Evolutionary conservation across 2,113 vertebrate species (phyloP).

Genomic region (Nothoprocta perdicaria): DNA sequence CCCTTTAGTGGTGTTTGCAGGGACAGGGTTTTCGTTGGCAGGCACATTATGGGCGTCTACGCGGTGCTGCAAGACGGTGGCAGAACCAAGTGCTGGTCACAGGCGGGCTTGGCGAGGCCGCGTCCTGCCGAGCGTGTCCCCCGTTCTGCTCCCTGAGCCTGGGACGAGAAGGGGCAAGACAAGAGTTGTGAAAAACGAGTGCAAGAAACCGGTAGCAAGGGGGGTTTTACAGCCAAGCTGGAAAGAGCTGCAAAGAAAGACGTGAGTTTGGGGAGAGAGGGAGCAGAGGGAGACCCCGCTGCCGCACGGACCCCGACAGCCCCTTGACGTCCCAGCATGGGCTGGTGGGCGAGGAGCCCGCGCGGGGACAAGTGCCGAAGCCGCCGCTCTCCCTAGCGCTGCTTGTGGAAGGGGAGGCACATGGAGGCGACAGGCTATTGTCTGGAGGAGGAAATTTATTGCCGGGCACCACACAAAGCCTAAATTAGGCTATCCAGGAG

Average conservation of each 20-base stretch:
- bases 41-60: neutral
- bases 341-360: too few relatives aligned
- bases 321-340: neutral
- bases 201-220: too few relatives aligned
- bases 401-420: constrained; percentile 26
- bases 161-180: fast-evolving
- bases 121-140: neutral
- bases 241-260: neutral
- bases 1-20: neutral
- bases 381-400: neutral
- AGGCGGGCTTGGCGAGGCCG: neutral
- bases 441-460: constrained; percentile 45
- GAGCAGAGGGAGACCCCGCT: neutral
- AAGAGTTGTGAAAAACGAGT: neutral
- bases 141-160: neutral
- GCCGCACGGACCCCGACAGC: neutral
- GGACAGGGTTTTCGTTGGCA: neutral
- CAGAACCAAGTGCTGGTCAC: neutral
- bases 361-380: neutral
- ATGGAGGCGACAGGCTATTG: constrained; percentile 6
- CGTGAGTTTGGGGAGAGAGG: neutral
- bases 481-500: constrained; percentile 41
- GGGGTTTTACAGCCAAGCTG: neutral
- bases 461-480: constrained; percentile 31
- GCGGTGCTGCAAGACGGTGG: neutral